phyloP scores from a whole-genome alignment of 1,140 invertebrate species.

The Nasonia longicornis region DNA sequence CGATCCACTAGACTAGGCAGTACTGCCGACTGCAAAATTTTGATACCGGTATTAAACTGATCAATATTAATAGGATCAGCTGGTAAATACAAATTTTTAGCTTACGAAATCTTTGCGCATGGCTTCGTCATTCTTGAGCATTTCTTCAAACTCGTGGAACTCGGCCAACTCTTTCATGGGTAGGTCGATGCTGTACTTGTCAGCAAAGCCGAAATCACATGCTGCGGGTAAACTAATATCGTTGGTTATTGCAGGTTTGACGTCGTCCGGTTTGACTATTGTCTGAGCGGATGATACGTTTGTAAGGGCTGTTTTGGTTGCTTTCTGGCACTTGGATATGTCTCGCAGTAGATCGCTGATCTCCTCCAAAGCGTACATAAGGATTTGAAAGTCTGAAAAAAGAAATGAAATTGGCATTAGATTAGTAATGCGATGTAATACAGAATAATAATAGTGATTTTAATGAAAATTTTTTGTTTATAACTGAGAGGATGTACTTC shows the following conservation, averaged over 20 bases:
- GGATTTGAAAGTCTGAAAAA: conserved; percentile 13
- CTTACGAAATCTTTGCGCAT: conserved; percentile 19
- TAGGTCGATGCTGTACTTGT: conserved; percentile 20
- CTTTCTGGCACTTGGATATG: background rate
- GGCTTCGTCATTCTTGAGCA: background rate
- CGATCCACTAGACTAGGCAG: background rate
- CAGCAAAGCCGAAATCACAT: background rate
- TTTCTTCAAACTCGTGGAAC: background rate
- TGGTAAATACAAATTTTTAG: background rate
- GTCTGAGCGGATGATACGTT: background rate
- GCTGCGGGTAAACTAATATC: background rate
- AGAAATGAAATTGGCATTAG: too few species aligned
- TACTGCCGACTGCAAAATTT: conserved; percentile 5
- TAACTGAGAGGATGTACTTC: too few species aligned
- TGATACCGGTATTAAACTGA: too few species aligned
- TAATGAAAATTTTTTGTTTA: too few species aligned
- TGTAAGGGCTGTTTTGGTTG: background rate
- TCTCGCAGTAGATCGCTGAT: conserved; percentile 5
- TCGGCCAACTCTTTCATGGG: conserved; percentile 13
- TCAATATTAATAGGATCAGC: too few species aligned
- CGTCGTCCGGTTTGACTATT: background rate
- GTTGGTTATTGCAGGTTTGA: background rate
- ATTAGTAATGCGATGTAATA: too few species aligned
- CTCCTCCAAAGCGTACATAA: conserved; percentile 6
- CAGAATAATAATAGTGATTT: too few species aligned